Conservation (phyloP, 2,888 invertebrate species). For the Danaus chrysippus region DNA sequence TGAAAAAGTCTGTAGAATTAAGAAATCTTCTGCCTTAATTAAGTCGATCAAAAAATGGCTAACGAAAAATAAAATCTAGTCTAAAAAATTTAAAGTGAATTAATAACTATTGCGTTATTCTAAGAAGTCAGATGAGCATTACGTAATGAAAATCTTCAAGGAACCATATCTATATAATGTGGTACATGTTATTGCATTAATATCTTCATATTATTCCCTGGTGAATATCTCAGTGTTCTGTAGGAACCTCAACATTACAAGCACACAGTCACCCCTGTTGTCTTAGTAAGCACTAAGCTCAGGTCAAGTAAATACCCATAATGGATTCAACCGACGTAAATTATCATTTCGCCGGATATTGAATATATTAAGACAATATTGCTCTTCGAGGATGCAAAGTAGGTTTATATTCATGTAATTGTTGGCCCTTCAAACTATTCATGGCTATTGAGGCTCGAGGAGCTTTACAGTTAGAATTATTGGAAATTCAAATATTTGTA, state of each 20-base stretch:
- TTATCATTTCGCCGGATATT: slow-evolving; percentile 77
- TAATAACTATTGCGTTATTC: background rate
- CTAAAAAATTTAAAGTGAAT: background rate
- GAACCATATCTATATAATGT: too few relatives aligned
- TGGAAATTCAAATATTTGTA: too few relatives aligned
- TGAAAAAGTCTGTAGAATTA: background rate
- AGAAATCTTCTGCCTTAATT: background rate
- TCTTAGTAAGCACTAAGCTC: slow-evolving; percentile 78
- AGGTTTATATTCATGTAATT: slow-evolving; percentile 61
- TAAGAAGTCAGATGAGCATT: background rate
- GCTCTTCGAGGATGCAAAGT: slow-evolving; percentile 58
- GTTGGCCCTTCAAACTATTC: slow-evolving; percentile 34
- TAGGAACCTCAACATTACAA: slow-evolving; percentile 25
- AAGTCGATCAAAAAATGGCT: background rate
- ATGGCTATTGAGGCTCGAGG: too few relatives aligned
- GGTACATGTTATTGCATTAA: slow-evolving; percentile 18
- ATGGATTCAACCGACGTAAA: slow-evolving; percentile 75
- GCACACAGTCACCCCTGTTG: slow-evolving; percentile 69
- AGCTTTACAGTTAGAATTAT: too few relatives aligned
- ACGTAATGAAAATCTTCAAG: background rate
- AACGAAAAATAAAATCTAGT: background rate
- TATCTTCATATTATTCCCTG: slow-evolving; percentile 22
- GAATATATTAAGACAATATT: slow-evolving; percentile 76
- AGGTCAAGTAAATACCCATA: slow-evolving; percentile 79
- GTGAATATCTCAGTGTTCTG: slow-evolving; percentile 29